These are phyloP conservation scores for Venusia cambrica DNA, from an alignment of 2,888 invertebrate species.

Conservation along the genomic window DNA sequence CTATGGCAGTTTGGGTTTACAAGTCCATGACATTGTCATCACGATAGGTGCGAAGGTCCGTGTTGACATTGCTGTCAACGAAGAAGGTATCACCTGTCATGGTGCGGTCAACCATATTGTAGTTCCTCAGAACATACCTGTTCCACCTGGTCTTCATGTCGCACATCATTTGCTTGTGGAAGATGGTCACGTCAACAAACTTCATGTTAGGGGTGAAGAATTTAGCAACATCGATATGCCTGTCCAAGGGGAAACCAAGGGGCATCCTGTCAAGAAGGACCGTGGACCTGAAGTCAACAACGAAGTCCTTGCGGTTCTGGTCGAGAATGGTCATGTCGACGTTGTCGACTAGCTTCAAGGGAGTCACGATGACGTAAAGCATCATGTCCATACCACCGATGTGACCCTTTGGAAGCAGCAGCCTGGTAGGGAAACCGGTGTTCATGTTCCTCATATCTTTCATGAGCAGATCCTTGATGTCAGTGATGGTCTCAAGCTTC, in stretches of 20 bases:
- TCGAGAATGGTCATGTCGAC: slow-evolving; percentile 59
- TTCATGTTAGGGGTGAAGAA: slow-evolving; percentile 86
- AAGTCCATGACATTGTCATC: slow-evolving; percentile 11
- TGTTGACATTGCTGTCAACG: slow-evolving; percentile 50
- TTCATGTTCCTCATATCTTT: slow-evolving; percentile 71
- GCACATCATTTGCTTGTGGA: slow-evolving; percentile 78
- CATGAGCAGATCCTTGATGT: slow-evolving; percentile 50
- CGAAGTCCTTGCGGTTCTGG: slow-evolving; percentile 66
- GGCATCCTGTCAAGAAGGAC: slow-evolving; percentile 82
- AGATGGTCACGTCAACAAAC: slow-evolving; percentile 84
- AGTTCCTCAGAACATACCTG: slow-evolving; percentile 58
- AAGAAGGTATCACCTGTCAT: slow-evolving; percentile 53
- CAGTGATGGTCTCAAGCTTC: slow-evolving; percentile 79
- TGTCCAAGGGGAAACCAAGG: slow-evolving; percentile 88
- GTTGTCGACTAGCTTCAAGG: slow-evolving; percentile 69
- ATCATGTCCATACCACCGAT: slow-evolving; percentile 84
- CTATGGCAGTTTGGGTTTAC: slow-evolving; percentile 2
- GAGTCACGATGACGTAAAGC: slow-evolving; percentile 83
- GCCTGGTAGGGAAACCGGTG: slow-evolving; percentile 86
- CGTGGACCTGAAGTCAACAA: slow-evolving; percentile 60
- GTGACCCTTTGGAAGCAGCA: slow-evolving; percentile 86
- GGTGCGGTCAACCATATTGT: slow-evolving; percentile 47
- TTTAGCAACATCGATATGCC: slow-evolving; percentile 78
- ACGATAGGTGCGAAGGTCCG: slow-evolving; percentile 10
- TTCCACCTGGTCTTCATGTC: slow-evolving; percentile 71